phyloP scores from a whole-genome alignment of 2,888 invertebrate genomes.

The Scrobipalpa costella region DNA sequence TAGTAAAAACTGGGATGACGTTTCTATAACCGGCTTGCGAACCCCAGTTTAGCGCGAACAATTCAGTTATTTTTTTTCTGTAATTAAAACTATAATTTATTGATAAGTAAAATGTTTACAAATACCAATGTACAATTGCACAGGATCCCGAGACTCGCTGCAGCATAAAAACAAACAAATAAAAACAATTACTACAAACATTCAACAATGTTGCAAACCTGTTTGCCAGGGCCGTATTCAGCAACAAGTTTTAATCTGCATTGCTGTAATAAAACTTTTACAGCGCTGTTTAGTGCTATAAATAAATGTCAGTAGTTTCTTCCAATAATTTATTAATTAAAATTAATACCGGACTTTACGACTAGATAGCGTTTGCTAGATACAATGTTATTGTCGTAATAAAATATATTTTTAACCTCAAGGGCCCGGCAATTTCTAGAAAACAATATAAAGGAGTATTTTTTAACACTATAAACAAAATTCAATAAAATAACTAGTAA shows the following conservation, averaged over 20 bases:
- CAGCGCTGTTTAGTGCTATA: constrained; percentile 7
- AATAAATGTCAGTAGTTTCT: constrained; percentile 17
- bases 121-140: neutral
- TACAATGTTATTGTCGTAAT: constrained; percentile 9
- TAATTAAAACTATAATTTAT: constrained; percentile 1
- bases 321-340: constrained; percentile 14
- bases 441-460: neutral
- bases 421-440: neutral
- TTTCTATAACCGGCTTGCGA: too few species aligned
- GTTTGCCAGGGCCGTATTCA: constrained; percentile 53
- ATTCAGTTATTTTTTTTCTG: too few species aligned
- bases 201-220: constrained; percentile 69
- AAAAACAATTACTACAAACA: constrained; percentile 20
- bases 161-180: neutral
- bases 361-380: constrained; percentile 13
- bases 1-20: too few species aligned
- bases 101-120: neutral
- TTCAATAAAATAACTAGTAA: too few species aligned
- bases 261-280: constrained; percentile 24
- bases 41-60: too few species aligned
- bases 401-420: constrained; percentile 2
- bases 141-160: neutral
- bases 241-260: constrained; percentile 23
- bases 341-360: constrained; percentile 13
- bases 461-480: too few species aligned